Conservation (phyloP, 64 coral and sea anemone genomes). For the Stylophora pistillata region DNA sequence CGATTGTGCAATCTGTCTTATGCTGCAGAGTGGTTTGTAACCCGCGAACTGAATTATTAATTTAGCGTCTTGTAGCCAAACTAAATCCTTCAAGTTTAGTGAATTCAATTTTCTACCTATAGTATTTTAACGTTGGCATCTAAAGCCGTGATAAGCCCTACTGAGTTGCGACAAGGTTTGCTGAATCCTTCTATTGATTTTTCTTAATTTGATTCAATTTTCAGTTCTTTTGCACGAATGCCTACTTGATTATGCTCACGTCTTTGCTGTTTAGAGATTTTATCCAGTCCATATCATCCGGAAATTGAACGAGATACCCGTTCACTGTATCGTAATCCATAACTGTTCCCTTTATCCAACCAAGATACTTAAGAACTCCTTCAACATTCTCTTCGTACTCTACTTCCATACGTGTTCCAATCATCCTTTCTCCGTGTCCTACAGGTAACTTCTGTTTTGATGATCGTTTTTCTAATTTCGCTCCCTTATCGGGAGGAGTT, state of each 20-base stretch:
- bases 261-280: constrained; percentile 53
- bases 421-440: constrained; percentile 15
- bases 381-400: constrained; percentile 61
- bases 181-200: too few species aligned
- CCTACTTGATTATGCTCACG: constrained; percentile 49
- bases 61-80: too few species aligned
- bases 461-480: constrained; percentile 37
- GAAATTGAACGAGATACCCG: constrained; percentile 52
- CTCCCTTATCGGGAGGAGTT: constrained; percentile 47
- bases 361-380: constrained; percentile 36
- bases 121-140: too few species aligned
- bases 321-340: constrained; percentile 62
- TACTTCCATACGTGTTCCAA: constrained; percentile 41
- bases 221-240: constrained; percentile 42
- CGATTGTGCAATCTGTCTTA: too few species aligned
- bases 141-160: too few species aligned
- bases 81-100: too few species aligned
- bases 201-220: too few species aligned
- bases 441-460: constrained; percentile 25
- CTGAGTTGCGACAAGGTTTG: too few species aligned
- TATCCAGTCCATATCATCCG: constrained; percentile 56
- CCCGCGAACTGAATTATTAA: too few species aligned
- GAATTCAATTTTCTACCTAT: too few species aligned
- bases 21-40: too few species aligned
- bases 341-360: constrained; percentile 52